Evolutionary conservation across 1,140 invertebrate genomes (phyloP), one percentile per base, ranked within the genome.

Genomic region (Halictus rubicundus): DNA sequence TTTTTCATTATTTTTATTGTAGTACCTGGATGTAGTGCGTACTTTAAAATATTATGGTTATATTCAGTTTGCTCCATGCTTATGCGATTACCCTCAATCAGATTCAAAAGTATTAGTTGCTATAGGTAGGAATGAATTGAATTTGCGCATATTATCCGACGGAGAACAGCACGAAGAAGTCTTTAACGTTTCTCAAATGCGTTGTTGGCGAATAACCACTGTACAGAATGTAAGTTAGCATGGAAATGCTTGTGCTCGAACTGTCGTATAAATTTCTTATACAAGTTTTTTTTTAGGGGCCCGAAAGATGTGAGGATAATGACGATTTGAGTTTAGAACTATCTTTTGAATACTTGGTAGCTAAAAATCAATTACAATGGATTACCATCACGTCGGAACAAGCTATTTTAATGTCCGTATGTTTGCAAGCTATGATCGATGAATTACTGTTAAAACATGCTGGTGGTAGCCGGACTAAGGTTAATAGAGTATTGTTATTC

Each of bases 151-250:
- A 78, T 68, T 90, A 37, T 76, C 88, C 1, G 83, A 87, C n/a
- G 89, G 89, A 4, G 88, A 92, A 52, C 91, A 93, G 61, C 91
- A 89, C 32, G 98, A 99, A 92, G 95, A 96, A 21, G 94, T 95
- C 87, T 99, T 98, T 90, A 97, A 98, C 93, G 97, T 99, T 8
- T 99, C 98, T 1, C 94, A 98, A 84, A 99, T 99, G 96, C 95
- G 97, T 83, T 99, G 98, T 88, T 99, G 98, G 98, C 94, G 98
- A 84, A 98, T 99, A n/a, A 98, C 97, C 32, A 97, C 96, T 0
- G 93, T 96, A 78, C 96, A 96, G 85, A 94, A 95, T 89, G 97
- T 98, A 92, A 95, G 94, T 94, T 60, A 81, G 63, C 78, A 27
- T 49, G 23, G 10, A 39, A 54, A 57, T 19, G 42, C 6, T 54